phyloP scores from a whole-genome alignment of 2,113 vertebrate species.

The Spilogale gracilis region DNA sequence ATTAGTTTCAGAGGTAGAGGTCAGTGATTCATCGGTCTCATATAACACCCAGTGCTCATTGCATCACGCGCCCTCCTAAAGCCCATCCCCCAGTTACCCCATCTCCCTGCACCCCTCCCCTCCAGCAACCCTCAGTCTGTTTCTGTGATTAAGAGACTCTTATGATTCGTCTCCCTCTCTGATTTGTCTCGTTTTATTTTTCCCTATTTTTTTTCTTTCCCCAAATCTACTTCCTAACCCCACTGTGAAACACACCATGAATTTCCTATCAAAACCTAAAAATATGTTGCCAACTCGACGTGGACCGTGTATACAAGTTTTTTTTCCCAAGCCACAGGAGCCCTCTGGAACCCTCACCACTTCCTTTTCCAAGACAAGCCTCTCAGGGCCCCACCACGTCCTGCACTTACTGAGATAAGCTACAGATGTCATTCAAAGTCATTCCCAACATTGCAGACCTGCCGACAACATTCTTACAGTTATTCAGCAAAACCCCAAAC shows the following conservation, averaged over 20 bases:
- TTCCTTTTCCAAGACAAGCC: background rate
- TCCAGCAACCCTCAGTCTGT: background rate
- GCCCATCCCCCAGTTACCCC: background rate
- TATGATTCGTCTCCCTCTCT: background rate
- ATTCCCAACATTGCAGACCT: background rate
- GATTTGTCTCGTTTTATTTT: background rate
- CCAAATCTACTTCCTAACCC: background rate
- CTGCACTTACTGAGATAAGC: background rate
- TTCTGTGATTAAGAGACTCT: background rate
- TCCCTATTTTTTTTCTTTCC: background rate
- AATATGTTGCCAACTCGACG: background rate
- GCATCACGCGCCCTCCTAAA: background rate
- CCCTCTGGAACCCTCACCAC: rapidly evolving
- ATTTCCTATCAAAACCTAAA: background rate
- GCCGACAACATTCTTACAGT: background rate
- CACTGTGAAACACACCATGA: background rate
- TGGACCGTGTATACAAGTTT: rapidly evolving
- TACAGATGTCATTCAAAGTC: background rate
- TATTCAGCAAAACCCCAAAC: background rate
- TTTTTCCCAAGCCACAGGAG: background rate
- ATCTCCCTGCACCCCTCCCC: background rate
- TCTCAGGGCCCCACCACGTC: no score
- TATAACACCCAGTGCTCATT: background rate
- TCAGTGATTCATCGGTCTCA: background rate
- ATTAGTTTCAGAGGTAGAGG: background rate